A percentile compares a stretch with the other conserved stretches of the same genome.
phyloP scores from a whole-genome alignment of 2,113 vertebrate species.

The Lepus timidus region DNA sequence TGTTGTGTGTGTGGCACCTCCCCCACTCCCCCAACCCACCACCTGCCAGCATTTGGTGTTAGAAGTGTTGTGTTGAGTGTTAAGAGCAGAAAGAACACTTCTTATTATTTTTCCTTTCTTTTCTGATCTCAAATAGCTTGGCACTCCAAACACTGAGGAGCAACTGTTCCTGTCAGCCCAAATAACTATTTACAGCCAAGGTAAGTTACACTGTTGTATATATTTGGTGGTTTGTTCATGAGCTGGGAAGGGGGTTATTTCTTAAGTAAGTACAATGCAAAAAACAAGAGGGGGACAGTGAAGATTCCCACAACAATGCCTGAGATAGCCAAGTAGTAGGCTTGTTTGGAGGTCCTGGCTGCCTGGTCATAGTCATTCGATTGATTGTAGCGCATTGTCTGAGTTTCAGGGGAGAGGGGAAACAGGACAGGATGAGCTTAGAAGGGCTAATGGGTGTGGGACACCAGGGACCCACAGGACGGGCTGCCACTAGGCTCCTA shows the following conservation, averaged over 20 bases:
- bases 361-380: slow-evolving; percentile 9
- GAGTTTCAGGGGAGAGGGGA: background rate
- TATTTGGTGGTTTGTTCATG: slow-evolving; percentile 46
- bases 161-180: background rate
- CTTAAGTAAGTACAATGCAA: background rate
- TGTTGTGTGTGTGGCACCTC: background rate
- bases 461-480: background rate
- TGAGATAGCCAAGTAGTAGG: background rate
- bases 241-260: background rate
- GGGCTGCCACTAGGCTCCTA: background rate
- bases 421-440: slow-evolving; percentile 9
- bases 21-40: background rate
- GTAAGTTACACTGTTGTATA: background rate
- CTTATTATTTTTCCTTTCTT: background rate
- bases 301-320: background rate
- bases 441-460: background rate
- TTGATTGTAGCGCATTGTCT: slow-evolving; percentile 35
- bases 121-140: background rate
- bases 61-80: background rate
- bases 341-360: background rate
- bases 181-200: background rate
- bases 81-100: background rate
- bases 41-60: background rate
- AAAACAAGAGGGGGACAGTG: background rate
- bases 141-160: background rate